These are phyloP conservation scores for Platysteira castanea DNA, from an alignment of 2,113 vertebrate species.

Conservation along the genomic window DNA sequence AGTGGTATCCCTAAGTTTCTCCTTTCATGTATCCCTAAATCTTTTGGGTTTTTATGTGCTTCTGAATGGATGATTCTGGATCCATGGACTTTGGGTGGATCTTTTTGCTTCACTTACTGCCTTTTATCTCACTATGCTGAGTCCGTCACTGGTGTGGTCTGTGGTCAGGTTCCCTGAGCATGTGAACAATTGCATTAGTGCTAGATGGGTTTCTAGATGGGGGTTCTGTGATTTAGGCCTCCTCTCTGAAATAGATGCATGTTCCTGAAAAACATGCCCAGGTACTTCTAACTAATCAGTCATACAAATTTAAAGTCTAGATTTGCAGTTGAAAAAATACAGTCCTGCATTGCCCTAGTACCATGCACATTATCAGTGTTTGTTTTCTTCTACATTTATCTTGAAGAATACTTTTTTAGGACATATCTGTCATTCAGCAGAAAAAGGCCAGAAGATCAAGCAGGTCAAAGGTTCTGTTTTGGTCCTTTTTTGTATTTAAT, in stretches of 20 bases:
- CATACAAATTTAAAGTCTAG: background rate
- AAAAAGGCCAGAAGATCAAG: background rate
- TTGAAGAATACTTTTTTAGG: background rate
- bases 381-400: background rate
- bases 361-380: background rate
- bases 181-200: background rate
- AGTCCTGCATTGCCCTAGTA: background rate
- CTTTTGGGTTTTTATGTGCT: background rate
- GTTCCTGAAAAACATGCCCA: background rate
- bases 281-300: background rate
- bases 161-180: background rate
- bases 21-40: background rate
- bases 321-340: background rate
- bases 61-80: background rate
- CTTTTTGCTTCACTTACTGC: background rate
- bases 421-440: background rate
- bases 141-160: background rate
- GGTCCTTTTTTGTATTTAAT: background rate
- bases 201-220: background rate
- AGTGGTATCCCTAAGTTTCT: background rate
- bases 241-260: background rate
- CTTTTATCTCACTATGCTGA: background rate
- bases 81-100: accelerated
- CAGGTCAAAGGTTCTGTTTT: background rate
- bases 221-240: background rate